Conservation (phyloP, 2,797 vertebrate genomes). For the Champsocephalus esox region DNA sequence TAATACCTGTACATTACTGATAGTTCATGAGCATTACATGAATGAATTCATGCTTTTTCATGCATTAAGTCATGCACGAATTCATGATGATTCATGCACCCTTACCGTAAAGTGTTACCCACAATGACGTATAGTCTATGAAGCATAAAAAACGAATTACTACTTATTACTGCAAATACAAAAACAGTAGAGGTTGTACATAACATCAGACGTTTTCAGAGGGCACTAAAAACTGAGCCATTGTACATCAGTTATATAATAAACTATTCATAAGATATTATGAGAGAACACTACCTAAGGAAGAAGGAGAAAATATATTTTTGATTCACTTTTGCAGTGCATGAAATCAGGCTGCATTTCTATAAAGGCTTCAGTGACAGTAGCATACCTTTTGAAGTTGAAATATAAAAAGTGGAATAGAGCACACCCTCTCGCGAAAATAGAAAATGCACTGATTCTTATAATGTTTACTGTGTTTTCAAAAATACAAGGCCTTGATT, state of each 20-base stretch:
- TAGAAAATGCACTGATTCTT: conserved; percentile 17
- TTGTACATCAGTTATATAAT: not conserved
- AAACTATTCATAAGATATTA: not conserved
- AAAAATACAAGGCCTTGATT: conserved; percentile 10
- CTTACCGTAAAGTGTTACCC: too few relatives aligned
- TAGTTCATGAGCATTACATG: too few relatives aligned
- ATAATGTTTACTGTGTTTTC: conserved; percentile 25
- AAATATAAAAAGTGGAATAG: conserved; percentile 21
- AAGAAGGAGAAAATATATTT: not conserved
- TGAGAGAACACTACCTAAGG: not conserved
- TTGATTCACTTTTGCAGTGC: conserved; percentile 9
- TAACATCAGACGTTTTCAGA: not conserved
- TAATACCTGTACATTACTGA: too few relatives aligned
- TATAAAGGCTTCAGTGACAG: conserved; percentile 8
- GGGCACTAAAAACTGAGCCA: not conserved
- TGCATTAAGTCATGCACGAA: too few relatives aligned
- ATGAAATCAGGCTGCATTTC: conserved; percentile 14
- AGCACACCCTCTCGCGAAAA: not conserved
- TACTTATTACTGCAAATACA: too few relatives aligned
- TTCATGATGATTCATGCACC: too few relatives aligned
- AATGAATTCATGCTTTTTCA: too few relatives aligned
- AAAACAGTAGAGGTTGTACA: not conserved
- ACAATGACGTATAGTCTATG: too few relatives aligned
- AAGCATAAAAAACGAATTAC: too few relatives aligned
- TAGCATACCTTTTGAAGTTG: conserved; percentile 25